Percentiles rank a stretch among this genome's conserved stretches.
Evolutionary conservation across 2,888 invertebrate species (phyloP).

Genomic region (Diarsia mendica): DNA sequence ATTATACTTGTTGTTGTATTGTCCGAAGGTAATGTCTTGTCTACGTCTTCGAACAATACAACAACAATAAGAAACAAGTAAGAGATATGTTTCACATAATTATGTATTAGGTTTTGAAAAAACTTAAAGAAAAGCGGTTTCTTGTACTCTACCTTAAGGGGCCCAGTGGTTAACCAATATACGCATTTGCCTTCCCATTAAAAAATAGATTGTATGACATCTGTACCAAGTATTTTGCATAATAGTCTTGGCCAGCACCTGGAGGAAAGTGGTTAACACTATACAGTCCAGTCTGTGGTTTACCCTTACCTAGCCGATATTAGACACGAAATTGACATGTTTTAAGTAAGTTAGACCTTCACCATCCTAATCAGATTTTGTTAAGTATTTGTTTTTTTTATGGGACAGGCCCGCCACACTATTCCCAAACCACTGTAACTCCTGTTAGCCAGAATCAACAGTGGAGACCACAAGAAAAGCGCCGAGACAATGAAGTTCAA

Average conservation of each 20-base stretch:
- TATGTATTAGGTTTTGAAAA: not conserved
- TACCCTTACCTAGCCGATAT: not conserved
- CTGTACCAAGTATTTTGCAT: not conserved
- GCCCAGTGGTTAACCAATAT: not conserved
- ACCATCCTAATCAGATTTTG: not conserved
- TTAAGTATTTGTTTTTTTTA: no score
- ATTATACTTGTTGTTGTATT: no score
- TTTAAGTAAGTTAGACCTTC: no score
- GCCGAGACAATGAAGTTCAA: no score
- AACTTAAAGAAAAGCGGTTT: not conserved
- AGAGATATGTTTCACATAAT: not conserved
- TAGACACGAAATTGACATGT: no score
- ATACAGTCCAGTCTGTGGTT: not conserved
- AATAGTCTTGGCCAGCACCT: not conserved
- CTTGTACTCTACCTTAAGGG: not conserved
- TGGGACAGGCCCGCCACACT: no score
- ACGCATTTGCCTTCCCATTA: not conserved
- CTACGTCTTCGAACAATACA: no score
- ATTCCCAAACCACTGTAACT: no score
- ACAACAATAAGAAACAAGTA: no score
- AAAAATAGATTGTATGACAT: not conserved
- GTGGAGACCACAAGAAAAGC: no score
- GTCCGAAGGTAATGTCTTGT: no score
- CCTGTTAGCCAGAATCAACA: no score
- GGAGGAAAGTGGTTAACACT: slow-evolving; percentile 6